These are phyloP conservation scores for Neotoxoptera formosana DNA, from an alignment of 1,140 invertebrate genomes.

Conservation along the genomic window DNA sequence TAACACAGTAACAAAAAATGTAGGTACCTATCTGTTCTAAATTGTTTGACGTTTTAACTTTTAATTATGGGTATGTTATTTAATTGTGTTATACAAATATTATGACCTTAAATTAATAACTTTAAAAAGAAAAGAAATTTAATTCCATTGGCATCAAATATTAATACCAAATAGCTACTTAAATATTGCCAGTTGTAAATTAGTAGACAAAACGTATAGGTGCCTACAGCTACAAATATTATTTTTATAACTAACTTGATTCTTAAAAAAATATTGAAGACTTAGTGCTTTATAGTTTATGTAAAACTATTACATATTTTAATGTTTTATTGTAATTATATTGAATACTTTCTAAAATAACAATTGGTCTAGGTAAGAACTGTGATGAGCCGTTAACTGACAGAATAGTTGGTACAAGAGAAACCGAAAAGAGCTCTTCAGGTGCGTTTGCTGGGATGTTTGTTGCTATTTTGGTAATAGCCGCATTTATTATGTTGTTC, in stretches of 20 bases:
- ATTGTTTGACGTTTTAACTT: not conserved
- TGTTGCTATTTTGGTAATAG: slow-evolving; percentile 73
- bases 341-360: not conserved
- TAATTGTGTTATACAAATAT: not conserved
- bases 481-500: slow-evolving; percentile 70
- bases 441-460: slow-evolving; percentile 68
- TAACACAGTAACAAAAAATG: no score
- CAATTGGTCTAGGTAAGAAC: slow-evolving; percentile 64
- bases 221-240: not conserved
- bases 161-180: not conserved
- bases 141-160: not conserved
- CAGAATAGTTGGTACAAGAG: slow-evolving; percentile 64
- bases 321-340: not conserved
- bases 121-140: not conserved
- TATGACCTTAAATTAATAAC: not conserved
- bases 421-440: slow-evolving; percentile 64
- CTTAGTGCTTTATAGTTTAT: not conserved
- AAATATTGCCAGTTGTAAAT: not conserved
- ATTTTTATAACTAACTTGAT: not conserved
- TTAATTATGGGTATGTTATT: not conserved
- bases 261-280: not conserved
- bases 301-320: not conserved
- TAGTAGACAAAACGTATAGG: not conserved
- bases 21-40: no score
- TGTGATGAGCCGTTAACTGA: slow-evolving; percentile 66